phyloP scores from a whole-genome alignment of 2,797 vertebrate species.

The Cyprinodon diabolis region DNA sequence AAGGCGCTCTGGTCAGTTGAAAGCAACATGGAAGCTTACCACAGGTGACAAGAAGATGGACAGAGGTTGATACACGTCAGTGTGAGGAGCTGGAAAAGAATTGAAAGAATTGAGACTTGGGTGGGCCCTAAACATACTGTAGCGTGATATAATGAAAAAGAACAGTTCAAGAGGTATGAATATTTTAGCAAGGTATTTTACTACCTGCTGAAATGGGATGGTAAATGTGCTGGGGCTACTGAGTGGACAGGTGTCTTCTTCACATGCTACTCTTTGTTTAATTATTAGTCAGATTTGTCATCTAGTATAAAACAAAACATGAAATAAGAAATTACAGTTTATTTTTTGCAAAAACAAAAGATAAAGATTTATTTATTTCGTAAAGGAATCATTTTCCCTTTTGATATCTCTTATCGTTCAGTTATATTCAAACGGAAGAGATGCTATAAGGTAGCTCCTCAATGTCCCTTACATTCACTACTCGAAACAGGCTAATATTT shows the following conservation, averaged over 20 bases:
- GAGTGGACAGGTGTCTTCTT: background rate
- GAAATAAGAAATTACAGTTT: constrained; percentile 6
- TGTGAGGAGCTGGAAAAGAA: too few relatives aligned
- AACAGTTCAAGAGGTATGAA: background rate
- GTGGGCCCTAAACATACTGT: background rate
- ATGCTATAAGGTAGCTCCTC: background rate
- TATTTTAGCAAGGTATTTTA: background rate
- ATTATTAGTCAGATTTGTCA: background rate
- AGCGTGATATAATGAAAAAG: background rate
- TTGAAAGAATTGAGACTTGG: too few relatives aligned
- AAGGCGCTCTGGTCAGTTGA: background rate
- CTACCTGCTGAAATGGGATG: background rate
- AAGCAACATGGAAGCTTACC: background rate
- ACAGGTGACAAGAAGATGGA: too few relatives aligned
- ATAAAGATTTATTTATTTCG: background rate
- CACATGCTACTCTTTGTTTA: background rate
- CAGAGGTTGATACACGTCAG: too few relatives aligned
- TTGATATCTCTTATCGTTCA: background rate
- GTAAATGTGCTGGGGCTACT: background rate
- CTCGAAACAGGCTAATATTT: constrained; percentile 10
- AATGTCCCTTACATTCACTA: background rate
- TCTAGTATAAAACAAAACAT: background rate
- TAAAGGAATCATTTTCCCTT: background rate
- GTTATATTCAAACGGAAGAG: constrained; percentile 2
- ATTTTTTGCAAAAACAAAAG: background rate